Conservation (phyloP, 2,888 invertebrate genomes). For the Odontothrips loti region DNA sequence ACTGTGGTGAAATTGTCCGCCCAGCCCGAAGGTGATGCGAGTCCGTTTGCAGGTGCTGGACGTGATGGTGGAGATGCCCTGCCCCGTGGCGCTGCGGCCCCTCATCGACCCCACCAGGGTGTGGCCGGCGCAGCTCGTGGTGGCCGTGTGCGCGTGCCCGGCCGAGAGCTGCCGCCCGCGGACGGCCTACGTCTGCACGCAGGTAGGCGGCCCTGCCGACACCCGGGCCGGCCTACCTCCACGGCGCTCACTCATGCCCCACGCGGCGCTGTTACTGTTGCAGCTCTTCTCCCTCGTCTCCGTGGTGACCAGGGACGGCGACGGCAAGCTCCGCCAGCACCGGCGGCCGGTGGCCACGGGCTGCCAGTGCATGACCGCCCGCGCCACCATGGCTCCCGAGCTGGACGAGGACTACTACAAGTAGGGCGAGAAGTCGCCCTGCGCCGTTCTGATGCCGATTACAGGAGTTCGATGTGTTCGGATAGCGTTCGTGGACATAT, state of each 20-base stretch:
- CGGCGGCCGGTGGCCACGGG: not conserved
- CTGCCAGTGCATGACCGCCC: not conserved
- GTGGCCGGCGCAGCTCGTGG: not conserved
- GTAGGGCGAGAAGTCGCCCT: not conserved
- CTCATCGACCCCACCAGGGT: not conserved
- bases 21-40: not conserved
- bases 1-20: too few relatives aligned
- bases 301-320: not conserved
- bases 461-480: not conserved
- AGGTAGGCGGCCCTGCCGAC: not conserved
- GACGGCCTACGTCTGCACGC: constrained; percentile 12
- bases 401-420: not conserved
- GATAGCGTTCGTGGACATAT: not conserved
- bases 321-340: not conserved
- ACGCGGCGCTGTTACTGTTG: not conserved
- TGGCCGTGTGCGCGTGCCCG: not conserved
- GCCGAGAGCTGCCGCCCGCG: not conserved
- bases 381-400: not conserved
- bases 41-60: not conserved
- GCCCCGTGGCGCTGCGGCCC: not conserved
- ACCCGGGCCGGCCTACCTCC: not conserved
- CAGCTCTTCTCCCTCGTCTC: not conserved
- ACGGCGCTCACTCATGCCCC: too few relatives aligned
- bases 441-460: not conserved
- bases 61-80: not conserved